These are phyloP conservation scores for Thalpophila matura DNA, from an alignment of 2,888 invertebrate genomes.

Conservation along the genomic window DNA sequence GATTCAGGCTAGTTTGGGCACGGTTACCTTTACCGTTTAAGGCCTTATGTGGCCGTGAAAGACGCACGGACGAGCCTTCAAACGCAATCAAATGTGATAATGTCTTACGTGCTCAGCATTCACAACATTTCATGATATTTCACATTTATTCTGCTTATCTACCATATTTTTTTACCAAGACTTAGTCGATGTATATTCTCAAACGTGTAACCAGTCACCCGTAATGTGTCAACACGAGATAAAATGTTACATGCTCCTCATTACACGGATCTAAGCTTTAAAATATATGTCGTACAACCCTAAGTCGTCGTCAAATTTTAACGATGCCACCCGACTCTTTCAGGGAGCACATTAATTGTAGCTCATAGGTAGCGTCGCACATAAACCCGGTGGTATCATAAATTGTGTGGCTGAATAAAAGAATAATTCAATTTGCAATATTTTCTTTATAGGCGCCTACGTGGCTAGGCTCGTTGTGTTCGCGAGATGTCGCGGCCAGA, in stretches of 20 bases:
- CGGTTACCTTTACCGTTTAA: conserved; percentile 59
- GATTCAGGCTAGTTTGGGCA: conserved; percentile 55
- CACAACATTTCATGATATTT: conserved; percentile 12
- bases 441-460: conserved; percentile 59
- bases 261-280: conserved; percentile 27
- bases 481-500: conserved; percentile 63
- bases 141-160: background rate
- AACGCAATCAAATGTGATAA: conserved; percentile 58
- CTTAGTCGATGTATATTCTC: conserved; percentile 14
- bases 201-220: conserved; percentile 9
- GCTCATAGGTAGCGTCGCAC: conserved; percentile 36
- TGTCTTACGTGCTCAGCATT: conserved; percentile 40
- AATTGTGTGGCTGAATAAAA: conserved; percentile 49
- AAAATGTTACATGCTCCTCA: conserved; percentile 15
- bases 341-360: conserved; percentile 42
- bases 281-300: conserved; percentile 16
- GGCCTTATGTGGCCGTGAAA: conserved; percentile 51
- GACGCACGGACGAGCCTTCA: conserved; percentile 56
- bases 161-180: background rate
- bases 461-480: conserved; percentile 51
- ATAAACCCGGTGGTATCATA: conserved; percentile 41
- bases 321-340: conserved; percentile 31
- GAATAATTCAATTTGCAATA: conserved; percentile 68
- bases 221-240: conserved; percentile 17
- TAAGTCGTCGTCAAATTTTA: conserved; percentile 45